A percentile compares a stretch with the other conserved stretches of the same genome.
These are phyloP conservation scores for Sterrhoptilus dennistouni DNA, from an alignment of 2,113 vertebrate genomes.

Conservation along the genomic window DNA sequence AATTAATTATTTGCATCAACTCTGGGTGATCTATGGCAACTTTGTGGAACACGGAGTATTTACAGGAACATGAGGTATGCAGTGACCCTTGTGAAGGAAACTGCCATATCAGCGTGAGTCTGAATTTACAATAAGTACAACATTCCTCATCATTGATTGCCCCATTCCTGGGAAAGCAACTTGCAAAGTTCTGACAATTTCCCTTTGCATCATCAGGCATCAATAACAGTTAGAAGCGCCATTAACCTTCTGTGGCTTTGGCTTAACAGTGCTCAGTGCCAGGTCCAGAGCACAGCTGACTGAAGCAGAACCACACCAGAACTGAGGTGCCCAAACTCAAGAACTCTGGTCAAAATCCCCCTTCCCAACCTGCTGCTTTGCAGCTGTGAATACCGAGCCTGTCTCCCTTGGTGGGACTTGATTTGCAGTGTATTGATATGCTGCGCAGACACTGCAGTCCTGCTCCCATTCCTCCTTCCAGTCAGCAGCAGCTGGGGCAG, in stretches of 20 bases:
- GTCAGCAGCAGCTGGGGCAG: background rate
- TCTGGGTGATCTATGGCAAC: background rate
- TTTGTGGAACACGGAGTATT: background rate
- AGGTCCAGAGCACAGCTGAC: background rate
- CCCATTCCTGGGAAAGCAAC: background rate
- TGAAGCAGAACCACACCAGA: background rate
- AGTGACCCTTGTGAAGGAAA: background rate
- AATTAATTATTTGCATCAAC: background rate
- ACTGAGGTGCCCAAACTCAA: background rate
- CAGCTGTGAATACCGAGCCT: background rate
- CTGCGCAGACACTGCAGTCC: rapidly evolving
- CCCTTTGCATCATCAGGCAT: background rate
- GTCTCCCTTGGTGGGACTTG: rapidly evolving
- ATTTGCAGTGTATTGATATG: rapidly evolving
- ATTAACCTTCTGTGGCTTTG: background rate
- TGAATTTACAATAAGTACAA: background rate
- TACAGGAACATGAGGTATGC: background rate
- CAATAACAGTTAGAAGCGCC: background rate
- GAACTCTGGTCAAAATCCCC: background rate
- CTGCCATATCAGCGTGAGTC: background rate
- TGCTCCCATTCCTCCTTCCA: rapidly evolving
- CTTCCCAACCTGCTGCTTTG: background rate
- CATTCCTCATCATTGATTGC: background rate
- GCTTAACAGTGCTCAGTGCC: background rate
- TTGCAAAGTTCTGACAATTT: background rate